A percentile compares a stretch with the other conserved stretches of the same genome.
Conservation (phyloP, 2,797 vertebrate species). For the Balearica regulorum region DNA sequence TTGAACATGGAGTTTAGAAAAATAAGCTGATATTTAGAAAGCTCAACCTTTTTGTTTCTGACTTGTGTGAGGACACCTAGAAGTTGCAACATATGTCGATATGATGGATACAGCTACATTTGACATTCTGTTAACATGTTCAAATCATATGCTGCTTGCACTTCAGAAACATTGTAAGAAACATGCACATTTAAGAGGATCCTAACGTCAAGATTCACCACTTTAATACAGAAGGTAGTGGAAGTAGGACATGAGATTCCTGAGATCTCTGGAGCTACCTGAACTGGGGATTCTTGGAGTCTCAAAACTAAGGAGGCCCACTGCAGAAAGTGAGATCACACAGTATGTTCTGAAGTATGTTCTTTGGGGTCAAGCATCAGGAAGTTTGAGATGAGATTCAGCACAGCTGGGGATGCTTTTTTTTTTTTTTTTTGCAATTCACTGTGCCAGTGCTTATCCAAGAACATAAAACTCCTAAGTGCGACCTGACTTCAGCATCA, state of each 20-base stretch:
- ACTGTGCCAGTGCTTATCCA: not conserved
- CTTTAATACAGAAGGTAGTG: not conserved
- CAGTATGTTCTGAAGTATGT: not conserved
- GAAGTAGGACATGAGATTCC: not conserved
- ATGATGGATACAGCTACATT: not conserved
- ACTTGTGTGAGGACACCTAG: not conserved
- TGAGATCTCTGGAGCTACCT: not conserved
- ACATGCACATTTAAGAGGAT: not conserved
- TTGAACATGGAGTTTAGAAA: not conserved
- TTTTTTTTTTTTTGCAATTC: not conserved
- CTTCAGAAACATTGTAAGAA: not conserved
- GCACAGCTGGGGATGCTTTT: not conserved
- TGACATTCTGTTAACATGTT: not conserved
- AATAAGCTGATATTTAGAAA: slow-evolving; percentile 4
- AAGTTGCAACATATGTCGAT: not conserved
- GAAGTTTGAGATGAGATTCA: not conserved
- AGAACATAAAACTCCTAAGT: not conserved
- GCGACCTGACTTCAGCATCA: not conserved
- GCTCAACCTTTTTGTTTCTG: not conserved
- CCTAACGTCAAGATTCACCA: not conserved
- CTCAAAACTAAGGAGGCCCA: not conserved
- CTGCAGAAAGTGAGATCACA: not conserved
- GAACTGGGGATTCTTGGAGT: not conserved
- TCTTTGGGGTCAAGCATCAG: not conserved
- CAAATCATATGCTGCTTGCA: not conserved